Percentiles rank a stretch among this genome's conserved stretches.
phyloP scores from a whole-genome alignment of 1,140 invertebrate species.

The Phymastichus coffea region DNA sequence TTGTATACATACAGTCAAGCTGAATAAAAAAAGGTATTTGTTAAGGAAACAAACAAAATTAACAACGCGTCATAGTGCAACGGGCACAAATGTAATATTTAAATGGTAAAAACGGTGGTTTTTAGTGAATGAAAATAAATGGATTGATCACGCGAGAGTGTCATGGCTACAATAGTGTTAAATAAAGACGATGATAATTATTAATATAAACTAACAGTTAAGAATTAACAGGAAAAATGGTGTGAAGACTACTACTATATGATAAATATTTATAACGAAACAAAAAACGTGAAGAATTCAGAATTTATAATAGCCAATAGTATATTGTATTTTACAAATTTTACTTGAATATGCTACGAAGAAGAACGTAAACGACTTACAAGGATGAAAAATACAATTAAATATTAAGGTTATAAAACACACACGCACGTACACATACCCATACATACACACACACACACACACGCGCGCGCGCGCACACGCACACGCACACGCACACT shows the following conservation, averaged over 20 bases:
- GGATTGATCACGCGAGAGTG: conserved; percentile 7
- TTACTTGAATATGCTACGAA: conserved; percentile 48
- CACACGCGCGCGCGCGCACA: too few species aligned
- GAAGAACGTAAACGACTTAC: conserved; percentile 19
- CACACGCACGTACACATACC: too few species aligned
- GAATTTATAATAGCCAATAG: conserved; percentile 51
- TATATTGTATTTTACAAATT: conserved; percentile 59
- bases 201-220: conserved; percentile 43
- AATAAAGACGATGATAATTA: conserved; percentile 29
- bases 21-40: conserved; percentile 38
- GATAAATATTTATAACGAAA: conserved; percentile 51
- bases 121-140: not conserved
- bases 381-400: conserved; percentile 34
- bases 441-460: too few species aligned
- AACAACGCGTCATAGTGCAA: conserved; percentile 42
- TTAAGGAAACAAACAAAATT: conserved; percentile 40
- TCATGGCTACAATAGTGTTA: conserved; percentile 21
- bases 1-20: conserved; percentile 49
- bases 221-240: conserved; percentile 52
- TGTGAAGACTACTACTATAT: conserved; percentile 55
- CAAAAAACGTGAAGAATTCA: conserved; percentile 45
- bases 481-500: too few species aligned
- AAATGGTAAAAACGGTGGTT: conserved; percentile 15
- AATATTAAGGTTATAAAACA: conserved; percentile 36
- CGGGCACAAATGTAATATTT: conserved; percentile 57